Conservation (phyloP, 2,888 invertebrate genomes). For the Copidosoma aretas region DNA sequence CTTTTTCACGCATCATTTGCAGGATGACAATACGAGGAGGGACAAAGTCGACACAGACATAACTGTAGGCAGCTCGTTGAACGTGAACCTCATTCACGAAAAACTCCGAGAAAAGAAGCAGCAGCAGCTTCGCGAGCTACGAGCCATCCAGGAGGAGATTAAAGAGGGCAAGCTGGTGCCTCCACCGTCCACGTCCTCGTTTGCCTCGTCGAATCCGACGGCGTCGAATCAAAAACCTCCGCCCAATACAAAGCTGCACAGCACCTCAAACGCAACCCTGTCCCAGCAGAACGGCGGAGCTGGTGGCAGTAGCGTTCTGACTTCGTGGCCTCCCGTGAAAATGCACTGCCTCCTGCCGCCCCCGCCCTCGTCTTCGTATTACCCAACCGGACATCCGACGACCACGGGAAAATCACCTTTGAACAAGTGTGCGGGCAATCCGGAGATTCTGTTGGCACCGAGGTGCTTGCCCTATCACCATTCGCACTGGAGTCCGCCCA, state of each 20-base stretch:
- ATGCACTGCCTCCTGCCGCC: constrained; percentile 58
- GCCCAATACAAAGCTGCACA: constrained; percentile 66
- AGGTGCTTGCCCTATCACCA: constrained; percentile 59
- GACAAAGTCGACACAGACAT: constrained; percentile 73
- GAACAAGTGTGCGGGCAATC: constrained; percentile 71
- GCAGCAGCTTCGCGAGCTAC: constrained; percentile 82
- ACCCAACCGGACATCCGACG: constrained; percentile 48
- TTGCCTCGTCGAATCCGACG: constrained; percentile 54
- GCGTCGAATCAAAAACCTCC: constrained; percentile 64
- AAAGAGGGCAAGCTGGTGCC: constrained; percentile 80
- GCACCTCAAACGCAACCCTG: constrained; percentile 44
- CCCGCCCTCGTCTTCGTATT: constrained; percentile 54
- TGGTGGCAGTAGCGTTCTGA: constrained; percentile 36
- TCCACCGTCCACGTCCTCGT: constrained; percentile 66
- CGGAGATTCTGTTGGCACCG: constrained; percentile 81
- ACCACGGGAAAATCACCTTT: background rate
- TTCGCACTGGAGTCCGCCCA: constrained; percentile 53
- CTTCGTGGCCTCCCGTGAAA: constrained; percentile 59
- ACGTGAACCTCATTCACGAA: constrained; percentile 72
- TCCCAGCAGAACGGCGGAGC: constrained; percentile 47
- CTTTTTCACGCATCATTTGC: background rate
- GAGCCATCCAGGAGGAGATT: constrained; percentile 85
- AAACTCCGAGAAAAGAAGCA: constrained; percentile 88
- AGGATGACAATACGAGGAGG: constrained; percentile 58
- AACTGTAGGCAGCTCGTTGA: constrained; percentile 74